Conservation (phyloP, 2,113 vertebrate species). For the Bubo bubo region DNA sequence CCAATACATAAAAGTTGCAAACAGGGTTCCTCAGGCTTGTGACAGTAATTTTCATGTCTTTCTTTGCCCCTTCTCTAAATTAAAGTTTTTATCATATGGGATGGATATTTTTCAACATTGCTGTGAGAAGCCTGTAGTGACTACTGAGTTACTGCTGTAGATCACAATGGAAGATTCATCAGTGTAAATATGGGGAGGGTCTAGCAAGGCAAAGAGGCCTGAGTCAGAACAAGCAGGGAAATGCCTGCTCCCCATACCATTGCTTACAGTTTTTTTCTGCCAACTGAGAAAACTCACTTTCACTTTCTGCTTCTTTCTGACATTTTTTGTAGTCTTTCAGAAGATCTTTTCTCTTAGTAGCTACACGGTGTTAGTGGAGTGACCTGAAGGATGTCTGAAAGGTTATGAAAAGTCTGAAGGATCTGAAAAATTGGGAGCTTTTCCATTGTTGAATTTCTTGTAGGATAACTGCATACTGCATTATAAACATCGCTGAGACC, state of each 20-base stretch:
- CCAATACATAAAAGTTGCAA: background rate
- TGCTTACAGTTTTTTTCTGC: background rate
- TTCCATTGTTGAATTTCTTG: background rate
- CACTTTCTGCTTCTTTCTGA: background rate
- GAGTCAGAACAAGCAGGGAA: background rate
- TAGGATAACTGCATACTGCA: background rate
- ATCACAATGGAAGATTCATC: background rate
- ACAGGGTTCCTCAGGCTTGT: background rate
- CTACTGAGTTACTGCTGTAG: background rate
- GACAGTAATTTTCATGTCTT: background rate
- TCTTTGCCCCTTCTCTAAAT: background rate
- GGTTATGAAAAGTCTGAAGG: background rate
- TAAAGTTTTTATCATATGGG: background rate
- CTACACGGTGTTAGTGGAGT: background rate
- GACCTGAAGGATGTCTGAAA: background rate
- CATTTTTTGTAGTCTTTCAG: background rate
- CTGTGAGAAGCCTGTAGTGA: background rate
- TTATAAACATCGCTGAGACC: background rate
- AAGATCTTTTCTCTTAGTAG: background rate
- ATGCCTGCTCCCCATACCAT: background rate
- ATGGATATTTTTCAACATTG: background rate
- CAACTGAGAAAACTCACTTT: background rate
- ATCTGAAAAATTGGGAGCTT: background rate
- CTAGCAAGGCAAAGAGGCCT: background rate
- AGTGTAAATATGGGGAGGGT: background rate